A percentile compares a stretch with the other conserved stretches of the same genome.
Conservation (phyloP, 2,888 invertebrate genomes). For the Muschampia staudingeri region DNA sequence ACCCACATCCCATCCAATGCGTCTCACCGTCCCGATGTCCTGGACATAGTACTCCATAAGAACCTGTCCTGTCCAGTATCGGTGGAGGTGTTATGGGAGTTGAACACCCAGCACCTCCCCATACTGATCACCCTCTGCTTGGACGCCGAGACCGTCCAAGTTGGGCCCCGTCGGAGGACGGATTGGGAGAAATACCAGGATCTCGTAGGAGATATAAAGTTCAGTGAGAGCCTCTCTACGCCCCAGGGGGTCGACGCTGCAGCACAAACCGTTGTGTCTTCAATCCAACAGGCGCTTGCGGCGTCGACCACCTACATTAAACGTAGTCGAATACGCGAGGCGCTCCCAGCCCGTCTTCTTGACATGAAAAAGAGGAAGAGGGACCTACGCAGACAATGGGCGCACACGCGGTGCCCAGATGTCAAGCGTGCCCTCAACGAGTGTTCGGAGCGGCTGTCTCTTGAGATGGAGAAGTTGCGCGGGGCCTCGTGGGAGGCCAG, state of each 20-base stretch:
- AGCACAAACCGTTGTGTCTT: background rate
- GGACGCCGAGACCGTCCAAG: background rate
- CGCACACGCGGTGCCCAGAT: slow-evolving; percentile 5
- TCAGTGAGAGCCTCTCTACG: background rate
- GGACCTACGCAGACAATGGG: background rate
- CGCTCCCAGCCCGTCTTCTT: background rate
- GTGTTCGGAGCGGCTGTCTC: background rate
- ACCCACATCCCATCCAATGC: background rate
- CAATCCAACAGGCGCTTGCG: background rate
- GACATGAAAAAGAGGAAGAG: background rate
- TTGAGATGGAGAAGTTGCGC: slow-evolving; percentile 11
- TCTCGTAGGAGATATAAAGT: rapidly evolving
- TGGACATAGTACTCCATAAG: slow-evolving; percentile 18
- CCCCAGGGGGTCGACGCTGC: slow-evolving; percentile 1
- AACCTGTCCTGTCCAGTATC: slow-evolving; percentile 11
- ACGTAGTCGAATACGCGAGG: background rate
- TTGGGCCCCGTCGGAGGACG: background rate
- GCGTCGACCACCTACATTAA: background rate
- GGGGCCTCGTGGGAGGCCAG: background rate
- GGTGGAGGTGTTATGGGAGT: slow-evolving; percentile 23
- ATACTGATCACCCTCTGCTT: background rate
- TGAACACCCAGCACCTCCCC: slow-evolving; percentile 14
- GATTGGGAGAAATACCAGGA: background rate
- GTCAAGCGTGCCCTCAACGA: slow-evolving; percentile 25
- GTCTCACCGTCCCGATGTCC: slow-evolving; percentile 9